A percentile compares a stretch with the other conserved stretches of the same genome.
Conservation (phyloP, 2,797 vertebrate genomes). For the Danio jaintianensis region DNA sequence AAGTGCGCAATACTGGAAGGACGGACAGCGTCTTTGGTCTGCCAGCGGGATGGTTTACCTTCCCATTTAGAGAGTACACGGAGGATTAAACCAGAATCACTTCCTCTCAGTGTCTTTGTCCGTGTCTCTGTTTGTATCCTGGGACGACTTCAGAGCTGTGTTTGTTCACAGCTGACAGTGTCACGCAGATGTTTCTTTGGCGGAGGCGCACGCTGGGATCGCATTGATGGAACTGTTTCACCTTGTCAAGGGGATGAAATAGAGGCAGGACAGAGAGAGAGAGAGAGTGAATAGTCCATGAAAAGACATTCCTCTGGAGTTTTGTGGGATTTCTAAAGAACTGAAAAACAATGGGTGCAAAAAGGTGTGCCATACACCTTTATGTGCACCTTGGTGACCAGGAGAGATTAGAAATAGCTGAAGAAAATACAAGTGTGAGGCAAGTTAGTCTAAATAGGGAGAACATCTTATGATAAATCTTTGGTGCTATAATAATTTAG, state of each 20-base stretch:
- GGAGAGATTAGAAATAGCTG: constrained; percentile 5
- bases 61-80: constrained; percentile 67
- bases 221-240: constrained; percentile 62
- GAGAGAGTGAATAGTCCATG: constrained; percentile 35
- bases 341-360: constrained; percentile 19
- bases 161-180: constrained; percentile 67
- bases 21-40: constrained; percentile 70
- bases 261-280: constrained; percentile 33
- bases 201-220: constrained; percentile 54
- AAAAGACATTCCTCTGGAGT: constrained; percentile 48
- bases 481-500: too few relatives aligned
- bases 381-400: background rate
- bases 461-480: background rate
- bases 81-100: constrained; percentile 67
- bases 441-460: background rate
- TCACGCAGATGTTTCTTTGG: constrained; percentile 73
- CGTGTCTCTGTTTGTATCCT: constrained; percentile 63
- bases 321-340: constrained; percentile 37
- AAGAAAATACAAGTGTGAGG: background rate
- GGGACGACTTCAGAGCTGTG: constrained; percentile 60
- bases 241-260: constrained; percentile 76
- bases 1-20: constrained; percentile 59
- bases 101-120: constrained; percentile 67
- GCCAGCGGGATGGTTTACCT: constrained; percentile 65
- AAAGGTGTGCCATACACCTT: background rate